Evolutionary conservation across 37 sponge, comb jelly and placozoan genomes (phyloP), one percentile per base, ranked within the genome.

Genomic region (Hormiphora californensis): DNA sequence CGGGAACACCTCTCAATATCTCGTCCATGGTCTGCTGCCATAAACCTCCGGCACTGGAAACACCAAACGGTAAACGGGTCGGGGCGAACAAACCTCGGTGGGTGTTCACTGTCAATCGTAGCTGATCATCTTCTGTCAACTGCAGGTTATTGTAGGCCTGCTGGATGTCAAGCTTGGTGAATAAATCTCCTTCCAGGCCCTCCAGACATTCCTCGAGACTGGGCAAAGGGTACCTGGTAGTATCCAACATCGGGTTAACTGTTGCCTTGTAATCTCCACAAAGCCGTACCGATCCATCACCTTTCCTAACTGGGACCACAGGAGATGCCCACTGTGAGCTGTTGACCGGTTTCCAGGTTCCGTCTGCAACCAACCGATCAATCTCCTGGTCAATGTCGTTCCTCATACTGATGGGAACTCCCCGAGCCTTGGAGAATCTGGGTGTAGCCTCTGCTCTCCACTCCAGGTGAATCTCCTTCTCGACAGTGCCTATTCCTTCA

Each of bases 251-350:
- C 21, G 25, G 63, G 63, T 89, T 89, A 22, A 89, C 25, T 15
- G 89, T 89, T 23, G 67, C 11, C 86, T 90, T 88, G 57, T 86
- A 86, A 49, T 91, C 91, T 23, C 91, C 91, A 65, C 91, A 91
- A 28, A 88, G 63, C 35, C 91, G 49, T 32, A 91, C 86, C 12
- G 91, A 59, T 34, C 88, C 54, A 57, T 88, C 87, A 12, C 40
- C 32, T 54, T 88, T 89, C 62, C 1, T 19, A 54, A 91, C 89
- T 32, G 91, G 87, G 12, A 91, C 91, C 31, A 86, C 69, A 0
- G 89, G 89, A n/a, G 87, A 65, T 4, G 88, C 91, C 89, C 89
- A 91, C 19, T 59, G n/a, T 3, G 89, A 33, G 12, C 36, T 32
- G 22, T 87, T 53, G 1, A 91, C 88, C n/a, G 89, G 89, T 53